Evolutionary conservation across 2,888 invertebrate species (phyloP), one percentile per base, ranked within the genome.

Genomic region (Drosophila sordidapex): DNA sequence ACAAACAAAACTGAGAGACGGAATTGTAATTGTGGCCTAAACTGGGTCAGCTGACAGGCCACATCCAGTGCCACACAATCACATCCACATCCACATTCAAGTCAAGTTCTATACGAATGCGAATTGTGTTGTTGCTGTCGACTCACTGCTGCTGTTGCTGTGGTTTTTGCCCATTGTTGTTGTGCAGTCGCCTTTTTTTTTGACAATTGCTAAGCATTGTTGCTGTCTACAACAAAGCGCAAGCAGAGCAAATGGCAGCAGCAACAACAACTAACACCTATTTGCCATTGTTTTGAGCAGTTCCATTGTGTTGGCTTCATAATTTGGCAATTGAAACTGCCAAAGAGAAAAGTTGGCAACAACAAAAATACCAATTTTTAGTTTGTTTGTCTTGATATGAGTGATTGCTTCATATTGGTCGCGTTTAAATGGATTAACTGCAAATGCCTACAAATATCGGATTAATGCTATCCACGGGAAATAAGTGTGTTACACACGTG

Each of bases 21-120:
- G 68, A 79, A 61, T 83, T 90, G 89, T 90, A 85, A 90, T 90
- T 90, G 90, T 76, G 86, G 90, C 87, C 76, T 88, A 70, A 86
- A 90, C 87, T 90, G 89, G 89, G 90, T 88, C 90, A 90, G 61
- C 83, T 67, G 72, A 72, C 79, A 74, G 57, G 62, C 73, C 63
- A 74, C 52, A 66, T 51, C 38, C 75, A 83, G 70, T 68, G 40
- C 49, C 21, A 46, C 68, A 69, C 57, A 75, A 68, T 57, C 75
- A 70, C 63, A 74, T 33, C 33, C 75, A 70, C 63, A 74, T 33
- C 33, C 76, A 71, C 65, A 77, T 65, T 70, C 51, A 49, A 62
- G 35, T 52, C 31, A 49, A 73, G 74, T 81, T 87, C 74, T 81
- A 81, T 70, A n/a, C 64, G 79, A 79, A 82, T 74, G 79, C 67